A percentile compares a stretch with the other conserved stretches of the same genome.
Evolutionary conservation across 2,888 invertebrate genomes (phyloP).

Genomic region (Ischnura elegans): DNA sequence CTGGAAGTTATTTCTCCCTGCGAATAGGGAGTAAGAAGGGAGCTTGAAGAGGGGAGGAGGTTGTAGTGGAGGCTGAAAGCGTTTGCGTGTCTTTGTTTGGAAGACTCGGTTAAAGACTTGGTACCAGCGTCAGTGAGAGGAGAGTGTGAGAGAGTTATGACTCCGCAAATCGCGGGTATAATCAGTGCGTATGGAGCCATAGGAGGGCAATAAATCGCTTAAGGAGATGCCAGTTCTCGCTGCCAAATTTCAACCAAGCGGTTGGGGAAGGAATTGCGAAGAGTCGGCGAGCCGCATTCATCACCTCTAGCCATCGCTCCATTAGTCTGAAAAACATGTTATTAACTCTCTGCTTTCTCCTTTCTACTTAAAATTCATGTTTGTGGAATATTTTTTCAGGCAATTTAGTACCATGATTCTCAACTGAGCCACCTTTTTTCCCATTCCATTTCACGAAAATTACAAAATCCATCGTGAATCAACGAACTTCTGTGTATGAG

Average conservation of each 20-base stretch:
- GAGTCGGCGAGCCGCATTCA: conserved; percentile 8
- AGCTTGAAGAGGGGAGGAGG: neutral
- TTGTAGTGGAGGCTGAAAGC: neutral
- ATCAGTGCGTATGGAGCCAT: conserved; percentile 65
- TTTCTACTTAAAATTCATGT: conserved; percentile 7
- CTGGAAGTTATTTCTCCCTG: conserved; percentile 26
- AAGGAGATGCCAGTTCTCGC: conserved; percentile 50
- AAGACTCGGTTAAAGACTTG: neutral
- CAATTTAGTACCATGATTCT: too few relatives aligned
- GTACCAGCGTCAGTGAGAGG: conserved; percentile 20
- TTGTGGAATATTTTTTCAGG: conserved; percentile 30
- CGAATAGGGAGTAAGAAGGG: neutral
- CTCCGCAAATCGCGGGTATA: conserved; percentile 55
- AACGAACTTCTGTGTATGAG: neutral
- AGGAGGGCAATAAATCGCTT: conserved; percentile 66
- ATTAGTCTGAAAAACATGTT: neutral
- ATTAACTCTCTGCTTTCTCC: neutral
- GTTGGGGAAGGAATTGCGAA: neutral
- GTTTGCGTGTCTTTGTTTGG: conserved; percentile 38
- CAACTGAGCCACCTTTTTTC: neutral
- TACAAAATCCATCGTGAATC: neutral
- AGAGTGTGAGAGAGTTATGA: conserved; percentile 47
- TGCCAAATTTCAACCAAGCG: conserved; percentile 46
- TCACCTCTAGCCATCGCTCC: neutral
- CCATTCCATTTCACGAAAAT: neutral